A percentile compares a stretch with the other conserved stretches of the same genome.
Evolutionary conservation across 2,888 invertebrate genomes (phyloP).

Genomic region (Spilarctia lutea): DNA sequence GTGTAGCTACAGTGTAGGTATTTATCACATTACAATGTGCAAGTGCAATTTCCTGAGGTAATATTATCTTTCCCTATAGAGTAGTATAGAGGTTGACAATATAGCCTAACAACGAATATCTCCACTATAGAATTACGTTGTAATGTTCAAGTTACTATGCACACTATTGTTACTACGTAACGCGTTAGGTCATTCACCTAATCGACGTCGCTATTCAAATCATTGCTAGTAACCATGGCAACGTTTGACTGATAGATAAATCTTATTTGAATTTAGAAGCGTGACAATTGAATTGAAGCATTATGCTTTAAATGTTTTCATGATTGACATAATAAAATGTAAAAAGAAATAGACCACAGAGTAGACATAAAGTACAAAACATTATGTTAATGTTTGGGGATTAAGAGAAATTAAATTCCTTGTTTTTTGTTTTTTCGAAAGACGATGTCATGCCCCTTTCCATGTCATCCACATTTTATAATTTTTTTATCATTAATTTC

Average conservation of each 20-base stretch:
- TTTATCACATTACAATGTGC: no score
- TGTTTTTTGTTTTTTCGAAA: no score
- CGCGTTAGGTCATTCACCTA: conserved; percentile 36
- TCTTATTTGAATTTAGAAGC: not conserved
- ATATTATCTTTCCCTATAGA: no score
- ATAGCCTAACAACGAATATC: conserved; percentile 31
- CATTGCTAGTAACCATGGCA: conserved; percentile 24
- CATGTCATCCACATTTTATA: no score
- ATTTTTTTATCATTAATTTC: no score
- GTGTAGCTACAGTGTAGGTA: no score
- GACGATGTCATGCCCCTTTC: no score
- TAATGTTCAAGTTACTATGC: conserved; percentile 26
- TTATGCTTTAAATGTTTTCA: not conserved
- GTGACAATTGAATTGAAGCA: not conserved
- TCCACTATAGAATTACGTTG: conserved; percentile 34
- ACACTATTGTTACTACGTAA: conserved; percentile 32
- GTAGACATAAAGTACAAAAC: not conserved
- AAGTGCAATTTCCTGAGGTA: no score
- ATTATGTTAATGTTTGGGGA: not conserved
- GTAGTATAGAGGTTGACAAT: no score
- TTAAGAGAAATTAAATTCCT: not conserved
- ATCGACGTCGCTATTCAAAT: conserved; percentile 29
- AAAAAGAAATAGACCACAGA: not conserved
- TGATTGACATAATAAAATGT: not conserved
- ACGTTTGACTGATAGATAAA: conserved; percentile 8